A percentile compares a stretch with the other conserved stretches of the same genome.
phyloP scores from a whole-genome alignment of 1,140 invertebrate species.

The Drusus annulatus region DNA sequence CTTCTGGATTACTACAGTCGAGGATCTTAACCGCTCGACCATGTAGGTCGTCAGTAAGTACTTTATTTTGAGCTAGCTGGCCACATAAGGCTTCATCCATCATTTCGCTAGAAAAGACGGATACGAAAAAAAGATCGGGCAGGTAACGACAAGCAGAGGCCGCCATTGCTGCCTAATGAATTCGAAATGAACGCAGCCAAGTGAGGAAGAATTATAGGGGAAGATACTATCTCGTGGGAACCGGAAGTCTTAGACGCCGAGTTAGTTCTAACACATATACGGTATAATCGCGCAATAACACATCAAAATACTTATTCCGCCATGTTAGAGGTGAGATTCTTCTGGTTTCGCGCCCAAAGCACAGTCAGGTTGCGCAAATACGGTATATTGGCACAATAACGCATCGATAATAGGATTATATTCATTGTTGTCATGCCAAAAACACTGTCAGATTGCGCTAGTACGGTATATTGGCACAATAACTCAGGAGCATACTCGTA shows the following conservation, averaged over 20 bases:
- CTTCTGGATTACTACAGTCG: no score
- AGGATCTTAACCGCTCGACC: no score
- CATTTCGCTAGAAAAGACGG: no score
- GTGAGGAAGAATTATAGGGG: slow-evolving; percentile 44
- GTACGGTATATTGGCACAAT: no score
- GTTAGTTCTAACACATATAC: slow-evolving; percentile 30
- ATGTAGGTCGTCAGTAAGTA: no score
- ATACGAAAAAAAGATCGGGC: slow-evolving; percentile 29
- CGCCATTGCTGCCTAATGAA: slow-evolving; percentile 45
- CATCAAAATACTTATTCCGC: background rate
- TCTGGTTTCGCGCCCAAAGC: slow-evolving; percentile 14
- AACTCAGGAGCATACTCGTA: no score
- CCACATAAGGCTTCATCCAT: no score
- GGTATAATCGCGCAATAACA: background rate
- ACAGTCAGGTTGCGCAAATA: background rate
- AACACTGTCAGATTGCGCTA: no score
- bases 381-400: no score
- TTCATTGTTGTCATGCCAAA: no score
- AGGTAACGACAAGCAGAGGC: slow-evolving; percentile 16
- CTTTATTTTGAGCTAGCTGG: slow-evolving; percentile 5
- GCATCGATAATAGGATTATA: no score
- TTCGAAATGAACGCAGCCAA: slow-evolving; percentile 45
- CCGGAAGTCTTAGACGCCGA: slow-evolving; percentile 29
- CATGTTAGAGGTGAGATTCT: no score
- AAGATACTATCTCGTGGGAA: slow-evolving; percentile 43